A percentile compares a stretch with the other conserved stretches of the same genome.
Evolutionary conservation across 2,113 vertebrate species (phyloP).

Genomic region (Mormoops blainvillei): DNA sequence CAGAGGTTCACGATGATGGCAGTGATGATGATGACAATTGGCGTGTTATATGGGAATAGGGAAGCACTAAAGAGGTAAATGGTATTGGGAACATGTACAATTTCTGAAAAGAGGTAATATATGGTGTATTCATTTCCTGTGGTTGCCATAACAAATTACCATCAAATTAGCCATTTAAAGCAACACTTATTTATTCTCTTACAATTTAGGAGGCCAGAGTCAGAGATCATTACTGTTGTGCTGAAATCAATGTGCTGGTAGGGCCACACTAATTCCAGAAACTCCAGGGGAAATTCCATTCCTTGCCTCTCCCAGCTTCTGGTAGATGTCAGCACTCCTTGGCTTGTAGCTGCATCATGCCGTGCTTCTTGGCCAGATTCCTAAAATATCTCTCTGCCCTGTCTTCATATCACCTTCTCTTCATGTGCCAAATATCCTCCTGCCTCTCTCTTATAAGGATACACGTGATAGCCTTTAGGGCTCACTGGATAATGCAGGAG

Average conservation of each 20-base stretch:
- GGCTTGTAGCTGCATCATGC: fast-evolving
- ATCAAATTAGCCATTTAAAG: neutral
- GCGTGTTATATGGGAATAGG: no score
- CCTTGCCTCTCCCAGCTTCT: neutral
- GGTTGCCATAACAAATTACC: neutral
- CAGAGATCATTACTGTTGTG: neutral
- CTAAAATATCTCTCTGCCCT: neutral
- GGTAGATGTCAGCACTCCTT: no score
- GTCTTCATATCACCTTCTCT: neutral
- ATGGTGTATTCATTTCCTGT: neutral
- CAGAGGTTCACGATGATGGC: neutral
- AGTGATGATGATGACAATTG: no score
- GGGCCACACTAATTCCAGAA: neutral
- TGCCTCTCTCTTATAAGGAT: neutral
- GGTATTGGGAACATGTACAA: neutral
- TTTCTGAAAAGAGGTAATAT: neutral
- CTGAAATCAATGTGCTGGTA: neutral
- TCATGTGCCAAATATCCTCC: neutral
- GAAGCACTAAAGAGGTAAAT: neutral
- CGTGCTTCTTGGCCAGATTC: neutral
- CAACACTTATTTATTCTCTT: neutral
- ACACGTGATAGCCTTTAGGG: neutral
- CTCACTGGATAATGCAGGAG: neutral
- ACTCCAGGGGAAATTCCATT: fast-evolving
- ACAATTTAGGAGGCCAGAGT: neutral